These are phyloP conservation scores for Acrobasis consociella DNA, from an alignment of 2,888 invertebrate species.

Conservation along the genomic window DNA sequence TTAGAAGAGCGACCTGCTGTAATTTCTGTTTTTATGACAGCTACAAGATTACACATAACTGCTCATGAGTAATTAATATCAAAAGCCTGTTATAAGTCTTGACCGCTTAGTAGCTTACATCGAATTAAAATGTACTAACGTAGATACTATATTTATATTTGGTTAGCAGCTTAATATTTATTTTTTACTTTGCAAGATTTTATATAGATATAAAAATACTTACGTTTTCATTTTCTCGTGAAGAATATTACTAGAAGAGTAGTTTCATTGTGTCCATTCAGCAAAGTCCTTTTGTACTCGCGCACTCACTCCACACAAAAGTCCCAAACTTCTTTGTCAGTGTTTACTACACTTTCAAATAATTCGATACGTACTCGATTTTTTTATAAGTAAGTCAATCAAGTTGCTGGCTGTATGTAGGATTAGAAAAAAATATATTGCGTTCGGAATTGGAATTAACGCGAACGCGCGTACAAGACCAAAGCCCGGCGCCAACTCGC, in stretches of 20 bases:
- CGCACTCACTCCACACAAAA: conserved; percentile 52
- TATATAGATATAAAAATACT: conserved; percentile 65
- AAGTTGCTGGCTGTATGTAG: conserved; percentile 27
- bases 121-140: neutral
- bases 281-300: conserved; percentile 49
- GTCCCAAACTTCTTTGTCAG: conserved; percentile 40
- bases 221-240: conserved; percentile 77
- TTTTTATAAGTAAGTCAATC: conserved; percentile 4
- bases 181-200: conserved; percentile 21
- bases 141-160: no score
- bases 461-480: conserved; percentile 75
- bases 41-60: conserved; percentile 20
- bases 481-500: conserved; percentile 76
- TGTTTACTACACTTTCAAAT: conserved; percentile 32
- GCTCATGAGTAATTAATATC: conserved; percentile 11
- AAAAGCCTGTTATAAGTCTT: conserved; percentile 21
- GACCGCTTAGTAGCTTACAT: neutral
- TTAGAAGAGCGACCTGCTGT: conserved; percentile 19
- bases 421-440: conserved; percentile 38
- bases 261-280: conserved; percentile 68
- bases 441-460: conserved; percentile 55
- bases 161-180: no score
- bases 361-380: no score
- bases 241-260: conserved; percentile 67
- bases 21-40: conserved; percentile 28